Evolutionary conservation across 2,888 invertebrate genomes (phyloP).

Genomic region (Parnassius mnemosyne): DNA sequence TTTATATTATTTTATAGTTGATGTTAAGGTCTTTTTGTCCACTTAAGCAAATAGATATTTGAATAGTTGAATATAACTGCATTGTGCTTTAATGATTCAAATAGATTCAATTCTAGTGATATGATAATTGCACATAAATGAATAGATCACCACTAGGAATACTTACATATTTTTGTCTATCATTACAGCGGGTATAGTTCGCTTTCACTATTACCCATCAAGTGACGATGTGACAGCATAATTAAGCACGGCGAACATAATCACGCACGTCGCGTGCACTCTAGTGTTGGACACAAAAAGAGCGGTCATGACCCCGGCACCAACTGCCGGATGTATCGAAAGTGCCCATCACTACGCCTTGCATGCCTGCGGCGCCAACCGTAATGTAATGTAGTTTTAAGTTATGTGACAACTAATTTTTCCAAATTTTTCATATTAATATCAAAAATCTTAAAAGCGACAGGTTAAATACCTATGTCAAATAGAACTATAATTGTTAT

Average conservation of each 20-base stretch:
- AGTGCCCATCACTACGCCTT: conserved; percentile 59
- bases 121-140: conserved; percentile 7
- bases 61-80: no score
- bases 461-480: not conserved
- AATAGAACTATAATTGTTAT: no score
- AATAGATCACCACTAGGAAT: not conserved
- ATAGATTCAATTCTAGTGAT: conserved; percentile 3
- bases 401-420: conserved; percentile 41
- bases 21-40: no score
- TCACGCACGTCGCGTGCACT: conserved; percentile 67
- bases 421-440: conserved; percentile 41
- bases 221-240: conserved; percentile 77
- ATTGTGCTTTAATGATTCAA: not conserved
- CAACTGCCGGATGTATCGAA: conserved; percentile 76
- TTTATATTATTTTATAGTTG: no score
- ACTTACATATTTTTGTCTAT: conserved; percentile 48
- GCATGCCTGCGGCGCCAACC: conserved; percentile 35
- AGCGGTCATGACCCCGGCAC: conserved; percentile 68
- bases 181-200: conserved; percentile 59
- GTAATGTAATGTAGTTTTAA: conserved; percentile 39
- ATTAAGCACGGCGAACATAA: conserved; percentile 76
- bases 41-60: no score
- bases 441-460: conserved; percentile 27
- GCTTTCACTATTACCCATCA: conserved; percentile 76
- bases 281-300: conserved; percentile 62